Percentiles rank a stretch among this genome's conserved stretches.
phyloP scores from a whole-genome alignment of 2,797 vertebrate genomes.

The Pipistrellus pipistrellus region DNA sequence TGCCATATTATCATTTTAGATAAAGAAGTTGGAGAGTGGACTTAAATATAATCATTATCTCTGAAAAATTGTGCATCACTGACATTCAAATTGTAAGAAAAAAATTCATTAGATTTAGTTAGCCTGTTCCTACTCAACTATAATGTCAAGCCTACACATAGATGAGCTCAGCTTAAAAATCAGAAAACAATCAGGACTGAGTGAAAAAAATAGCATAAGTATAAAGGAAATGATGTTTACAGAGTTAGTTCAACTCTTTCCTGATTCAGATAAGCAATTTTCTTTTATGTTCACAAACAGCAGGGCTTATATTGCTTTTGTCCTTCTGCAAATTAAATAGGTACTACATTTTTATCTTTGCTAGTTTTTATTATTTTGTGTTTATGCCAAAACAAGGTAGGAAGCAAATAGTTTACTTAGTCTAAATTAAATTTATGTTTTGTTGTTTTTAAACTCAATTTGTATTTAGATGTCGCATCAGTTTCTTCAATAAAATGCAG shows the following conservation, averaged over 20 bases:
- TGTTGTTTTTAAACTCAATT: background rate
- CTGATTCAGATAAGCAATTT: conserved; percentile 70
- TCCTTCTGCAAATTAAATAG: conserved; percentile 56
- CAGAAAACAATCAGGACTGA: background rate
- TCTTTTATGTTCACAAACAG: conserved; percentile 72
- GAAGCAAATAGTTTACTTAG: conserved; percentile 49
- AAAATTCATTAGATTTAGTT: conserved; percentile 47
- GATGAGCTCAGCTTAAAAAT: conserved; percentile 15
- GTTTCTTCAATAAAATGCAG: conserved; percentile 53
- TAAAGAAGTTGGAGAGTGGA: background rate
- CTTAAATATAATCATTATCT: background rate
- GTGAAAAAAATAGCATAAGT: background rate
- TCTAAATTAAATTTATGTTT: conserved; percentile 48
- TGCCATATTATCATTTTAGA: background rate
- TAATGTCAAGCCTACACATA: background rate
- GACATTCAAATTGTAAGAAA: background rate
- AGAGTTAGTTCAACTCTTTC: conserved; percentile 54
- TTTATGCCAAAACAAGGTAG: conserved; percentile 54
- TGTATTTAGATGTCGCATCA: background rate
- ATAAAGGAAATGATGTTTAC: conserved; percentile 42
- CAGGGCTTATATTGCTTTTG: conserved; percentile 61
- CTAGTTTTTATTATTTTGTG: conserved; percentile 30
- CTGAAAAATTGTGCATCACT: background rate
- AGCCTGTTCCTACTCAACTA: background rate
- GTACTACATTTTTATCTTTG: conserved; percentile 53